Conservation (phyloP, 1,140 invertebrate genomes). For the Plodia interpunctella region DNA sequence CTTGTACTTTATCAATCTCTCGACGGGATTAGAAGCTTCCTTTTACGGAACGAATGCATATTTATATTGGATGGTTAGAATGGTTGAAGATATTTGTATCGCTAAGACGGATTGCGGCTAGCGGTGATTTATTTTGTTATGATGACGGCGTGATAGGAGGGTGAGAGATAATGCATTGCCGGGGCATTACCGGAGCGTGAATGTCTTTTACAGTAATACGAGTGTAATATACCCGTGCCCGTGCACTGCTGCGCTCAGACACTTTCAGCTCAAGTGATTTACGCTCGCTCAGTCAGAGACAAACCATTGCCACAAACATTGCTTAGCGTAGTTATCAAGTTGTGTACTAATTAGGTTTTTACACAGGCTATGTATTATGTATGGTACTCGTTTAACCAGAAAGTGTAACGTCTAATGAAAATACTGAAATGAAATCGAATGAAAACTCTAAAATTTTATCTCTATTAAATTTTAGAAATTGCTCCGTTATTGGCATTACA, state of each 20-base stretch:
- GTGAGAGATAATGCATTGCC: neutral
- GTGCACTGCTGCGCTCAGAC: neutral
- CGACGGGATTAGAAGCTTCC: constrained; percentile 52
- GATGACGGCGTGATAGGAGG: constrained; percentile 11
- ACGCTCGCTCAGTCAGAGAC: neutral
- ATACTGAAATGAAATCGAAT: too few species aligned
- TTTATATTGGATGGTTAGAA: constrained; percentile 30
- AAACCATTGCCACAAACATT: neutral
- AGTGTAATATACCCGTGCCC: constrained; percentile 12
- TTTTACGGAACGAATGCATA: constrained; percentile 55
- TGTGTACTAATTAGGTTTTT: too few species aligned
- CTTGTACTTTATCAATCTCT: constrained; percentile 58
- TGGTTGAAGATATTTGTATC: constrained; percentile 24
- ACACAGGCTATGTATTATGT: too few species aligned
- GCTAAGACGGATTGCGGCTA: constrained; percentile 27
- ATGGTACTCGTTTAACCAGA: too few species aligned
- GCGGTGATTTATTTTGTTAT: constrained; percentile 27
- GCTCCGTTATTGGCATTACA: too few species aligned
- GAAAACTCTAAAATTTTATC: too few species aligned
- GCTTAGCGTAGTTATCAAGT: too few species aligned
- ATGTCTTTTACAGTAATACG: constrained; percentile 1
- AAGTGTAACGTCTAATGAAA: too few species aligned
- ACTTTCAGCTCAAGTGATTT: neutral
- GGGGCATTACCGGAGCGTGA: constrained; percentile 14
- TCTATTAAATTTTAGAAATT: too few species aligned